Conservation (phyloP, 2,797 vertebrate genomes). For the Peromyscus nudipes region DNA sequence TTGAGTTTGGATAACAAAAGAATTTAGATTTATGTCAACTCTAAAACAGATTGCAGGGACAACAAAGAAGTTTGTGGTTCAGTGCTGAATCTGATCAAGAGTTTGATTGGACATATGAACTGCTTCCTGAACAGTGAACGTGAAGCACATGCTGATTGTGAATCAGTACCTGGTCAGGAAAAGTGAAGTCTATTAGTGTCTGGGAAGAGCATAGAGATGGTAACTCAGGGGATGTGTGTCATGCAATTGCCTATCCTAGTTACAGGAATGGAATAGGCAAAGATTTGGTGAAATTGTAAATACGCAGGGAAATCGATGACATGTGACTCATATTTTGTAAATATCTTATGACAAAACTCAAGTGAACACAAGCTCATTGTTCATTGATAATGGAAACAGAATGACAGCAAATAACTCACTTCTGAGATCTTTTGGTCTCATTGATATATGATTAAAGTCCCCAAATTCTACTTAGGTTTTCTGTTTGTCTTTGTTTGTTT, state of each 20-base stretch:
- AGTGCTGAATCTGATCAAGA: not conserved
- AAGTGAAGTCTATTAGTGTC: not conserved
- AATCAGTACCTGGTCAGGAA: not conserved
- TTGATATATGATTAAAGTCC: not conserved
- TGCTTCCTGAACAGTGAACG: not conserved
- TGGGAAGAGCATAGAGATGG: not conserved
- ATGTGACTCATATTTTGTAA: not conserved
- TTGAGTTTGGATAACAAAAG: slow-evolving; percentile 32
- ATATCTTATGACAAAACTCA: not conserved
- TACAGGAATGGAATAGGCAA: not conserved
- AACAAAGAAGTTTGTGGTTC: not conserved
- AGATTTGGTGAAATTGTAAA: not conserved
- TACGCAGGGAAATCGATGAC: not conserved
- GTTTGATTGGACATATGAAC: not conserved
- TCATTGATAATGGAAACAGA: not conserved
- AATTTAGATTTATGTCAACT: slow-evolving; percentile 15
- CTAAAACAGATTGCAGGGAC: not conserved
- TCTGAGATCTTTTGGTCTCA: not conserved
- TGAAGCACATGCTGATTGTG: not conserved
- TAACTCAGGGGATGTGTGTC: not conserved
- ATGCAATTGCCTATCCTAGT: not conserved
- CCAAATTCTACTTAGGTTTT: not conserved
- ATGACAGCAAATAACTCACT: not conserved
- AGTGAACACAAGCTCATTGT: not conserved
- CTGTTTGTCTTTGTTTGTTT: not conserved